phyloP scores from a whole-genome alignment of 2,113 vertebrate species.

The Vicugna pacos region DNA sequence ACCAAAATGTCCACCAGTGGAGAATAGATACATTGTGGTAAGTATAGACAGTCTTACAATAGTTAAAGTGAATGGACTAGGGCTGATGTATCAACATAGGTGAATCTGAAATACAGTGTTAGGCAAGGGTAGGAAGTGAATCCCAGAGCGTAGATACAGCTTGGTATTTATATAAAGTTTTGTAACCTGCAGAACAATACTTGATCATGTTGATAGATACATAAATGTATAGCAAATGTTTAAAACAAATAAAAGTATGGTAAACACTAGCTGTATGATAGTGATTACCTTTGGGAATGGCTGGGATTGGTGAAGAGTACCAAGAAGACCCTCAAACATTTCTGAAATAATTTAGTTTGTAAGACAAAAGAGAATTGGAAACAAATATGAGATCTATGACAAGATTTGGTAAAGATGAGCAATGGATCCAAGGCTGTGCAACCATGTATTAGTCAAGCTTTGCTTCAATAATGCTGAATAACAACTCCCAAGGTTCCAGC shows the following conservation, averaged over 20 bases:
- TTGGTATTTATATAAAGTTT: conserved; percentile 8
- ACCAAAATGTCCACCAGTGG: not conserved
- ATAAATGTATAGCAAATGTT: not conserved
- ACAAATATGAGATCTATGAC: conserved; percentile 11
- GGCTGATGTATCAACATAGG: not conserved
- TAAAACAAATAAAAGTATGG: not conserved
- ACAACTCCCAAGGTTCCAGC: not conserved
- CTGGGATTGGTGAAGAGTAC: not conserved
- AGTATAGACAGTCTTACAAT: not conserved
- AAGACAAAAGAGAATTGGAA: not conserved
- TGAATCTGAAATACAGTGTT: not conserved
- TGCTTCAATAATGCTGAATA: not conserved
- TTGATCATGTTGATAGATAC: not conserved
- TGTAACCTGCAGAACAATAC: not conserved
- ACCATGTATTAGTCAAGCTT: not conserved
- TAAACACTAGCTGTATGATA: not conserved
- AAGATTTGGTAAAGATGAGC: not conserved
- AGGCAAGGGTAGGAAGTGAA: not conserved
- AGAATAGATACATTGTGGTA: not conserved
- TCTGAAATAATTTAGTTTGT: conserved; percentile 12
- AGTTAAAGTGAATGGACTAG: not conserved
- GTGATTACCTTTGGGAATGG: not conserved
- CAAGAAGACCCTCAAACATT: not conserved
- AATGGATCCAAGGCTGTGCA: not conserved
- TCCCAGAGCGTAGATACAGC: not conserved